Evolutionary conservation across 2,113 vertebrate species (phyloP).

Genomic region (Gadus macrocephalus): DNA sequence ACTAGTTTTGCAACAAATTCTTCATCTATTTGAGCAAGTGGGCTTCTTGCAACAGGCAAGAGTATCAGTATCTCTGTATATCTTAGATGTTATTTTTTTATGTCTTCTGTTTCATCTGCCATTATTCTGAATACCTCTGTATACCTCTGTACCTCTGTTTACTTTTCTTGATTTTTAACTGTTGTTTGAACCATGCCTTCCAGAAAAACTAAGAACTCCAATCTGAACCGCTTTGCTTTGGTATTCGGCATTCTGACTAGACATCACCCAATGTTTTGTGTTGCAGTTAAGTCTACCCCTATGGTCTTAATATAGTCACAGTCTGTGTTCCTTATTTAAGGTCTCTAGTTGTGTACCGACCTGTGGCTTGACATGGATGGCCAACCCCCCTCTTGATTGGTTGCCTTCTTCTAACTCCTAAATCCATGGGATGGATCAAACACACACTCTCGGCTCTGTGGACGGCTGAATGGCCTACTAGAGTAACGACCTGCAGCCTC

Average conservation of each 20-base stretch:
- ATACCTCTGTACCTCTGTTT: too few species aligned
- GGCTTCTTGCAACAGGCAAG: background rate
- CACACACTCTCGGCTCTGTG: conserved; percentile 12
- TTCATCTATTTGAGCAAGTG: background rate
- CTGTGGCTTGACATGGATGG: conserved; percentile 18
- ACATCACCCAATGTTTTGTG: conserved; percentile 7
- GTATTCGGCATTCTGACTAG: conserved; percentile 22
- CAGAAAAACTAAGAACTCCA: conserved; percentile 13
- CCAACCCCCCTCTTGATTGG: conserved; percentile 24
- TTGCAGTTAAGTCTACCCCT: conserved; percentile 14
- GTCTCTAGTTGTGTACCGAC: conserved; percentile 13
- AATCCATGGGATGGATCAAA: conserved; percentile 27
- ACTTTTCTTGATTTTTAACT: conserved; percentile 14
- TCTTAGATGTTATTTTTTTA: background rate
- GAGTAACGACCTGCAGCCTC: conserved; percentile 22
- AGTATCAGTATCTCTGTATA: conserved; percentile 2
- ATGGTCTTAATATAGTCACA: conserved; percentile 13
- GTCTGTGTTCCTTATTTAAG: conserved; percentile 16
- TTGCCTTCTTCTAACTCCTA: conserved; percentile 28
- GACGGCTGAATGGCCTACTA: conserved; percentile 27
- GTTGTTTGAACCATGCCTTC: conserved; percentile 18
- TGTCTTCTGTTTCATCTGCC: background rate
- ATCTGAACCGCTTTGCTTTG: conserved; percentile 28
- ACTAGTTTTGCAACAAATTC: background rate
- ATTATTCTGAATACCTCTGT: too few species aligned